A percentile compares a stretch with the other conserved stretches of the same genome.
These are phyloP conservation scores for Cheilosia grossa DNA, from an alignment of 2,888 invertebrate genomes.

Conservation along the genomic window DNA sequence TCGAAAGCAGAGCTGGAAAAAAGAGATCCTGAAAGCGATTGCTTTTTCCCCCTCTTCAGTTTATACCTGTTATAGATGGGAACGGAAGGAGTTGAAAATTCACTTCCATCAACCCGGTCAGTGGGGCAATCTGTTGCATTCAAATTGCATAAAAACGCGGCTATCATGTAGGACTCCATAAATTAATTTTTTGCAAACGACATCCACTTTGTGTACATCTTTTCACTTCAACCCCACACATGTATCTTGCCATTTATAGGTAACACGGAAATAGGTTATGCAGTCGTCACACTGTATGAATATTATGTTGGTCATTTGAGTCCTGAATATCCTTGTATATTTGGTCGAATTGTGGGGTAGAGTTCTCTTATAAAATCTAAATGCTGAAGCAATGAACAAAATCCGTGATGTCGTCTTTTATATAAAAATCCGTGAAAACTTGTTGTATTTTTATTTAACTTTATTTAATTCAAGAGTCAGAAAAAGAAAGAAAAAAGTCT, in stretches of 20 bases:
- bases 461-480: too few relatives aligned
- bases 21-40: conserved; percentile 16
- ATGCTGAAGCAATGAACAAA: too few relatives aligned
- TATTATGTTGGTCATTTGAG: conserved; percentile 12
- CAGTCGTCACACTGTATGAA: conserved; percentile 39
- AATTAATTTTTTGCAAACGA: background rate
- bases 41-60: conserved; percentile 15
- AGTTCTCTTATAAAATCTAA: background rate
- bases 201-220: background rate
- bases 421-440: too few relatives aligned
- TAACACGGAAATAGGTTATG: conserved; percentile 47
- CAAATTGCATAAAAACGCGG: conserved; percentile 32
- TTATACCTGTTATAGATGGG: background rate
- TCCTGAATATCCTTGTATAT: conserved; percentile 32
- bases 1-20: background rate
- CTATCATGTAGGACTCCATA: conserved; percentile 21
- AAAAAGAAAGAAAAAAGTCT: too few relatives aligned
- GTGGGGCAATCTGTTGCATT: conserved; percentile 70
- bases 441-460: too few relatives aligned
- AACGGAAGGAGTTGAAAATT: conserved; percentile 10
- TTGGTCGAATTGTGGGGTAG: conserved; percentile 25
- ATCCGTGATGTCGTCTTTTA: too few relatives aligned
- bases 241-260: conserved; percentile 4
- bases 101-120: conserved; percentile 57
- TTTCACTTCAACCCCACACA: conserved; percentile 3